Percentiles rank a stretch among this genome's conserved stretches.
phyloP scores from a whole-genome alignment of 2,888 invertebrate species.

The Pyrrhia umbra region DNA sequence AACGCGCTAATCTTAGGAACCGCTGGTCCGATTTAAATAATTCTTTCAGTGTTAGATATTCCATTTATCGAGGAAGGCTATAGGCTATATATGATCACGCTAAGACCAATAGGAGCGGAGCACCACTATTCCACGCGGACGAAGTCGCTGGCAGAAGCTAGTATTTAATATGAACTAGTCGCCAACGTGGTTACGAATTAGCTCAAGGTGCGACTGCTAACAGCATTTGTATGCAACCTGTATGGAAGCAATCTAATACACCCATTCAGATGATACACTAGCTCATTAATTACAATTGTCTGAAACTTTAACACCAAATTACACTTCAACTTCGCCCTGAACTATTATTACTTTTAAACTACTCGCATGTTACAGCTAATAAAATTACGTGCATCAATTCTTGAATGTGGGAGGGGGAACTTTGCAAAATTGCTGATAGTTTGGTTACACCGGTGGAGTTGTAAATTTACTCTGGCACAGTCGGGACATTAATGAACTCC shows the following conservation, averaged over 20 bases:
- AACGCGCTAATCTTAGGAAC: too few species aligned
- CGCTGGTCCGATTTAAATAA: too few species aligned
- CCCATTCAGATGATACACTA: background rate
- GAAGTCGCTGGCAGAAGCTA: too few species aligned
- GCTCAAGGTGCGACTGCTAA: too few species aligned
- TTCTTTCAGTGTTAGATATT: too few species aligned
- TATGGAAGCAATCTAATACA: background rate
- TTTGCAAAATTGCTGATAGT: constrained; percentile 62
- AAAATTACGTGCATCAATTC: constrained; percentile 53
- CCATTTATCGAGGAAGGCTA: too few species aligned
- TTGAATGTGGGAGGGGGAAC: constrained; percentile 47
- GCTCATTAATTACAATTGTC: background rate
- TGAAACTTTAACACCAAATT: constrained; percentile 23
- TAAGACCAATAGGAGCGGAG: too few species aligned
- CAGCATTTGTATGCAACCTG: background rate
- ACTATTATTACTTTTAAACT: constrained; percentile 42
- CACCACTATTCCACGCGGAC: too few species aligned
- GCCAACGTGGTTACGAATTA: too few species aligned
- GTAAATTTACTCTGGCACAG: constrained; percentile 55
- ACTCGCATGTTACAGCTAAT: constrained; percentile 45
- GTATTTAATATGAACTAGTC: too few species aligned
- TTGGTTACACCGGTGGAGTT: constrained; percentile 54
- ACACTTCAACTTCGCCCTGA: constrained; percentile 8
- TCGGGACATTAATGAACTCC: constrained; percentile 66
- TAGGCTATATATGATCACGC: too few species aligned